Conservation (phyloP, 2,888 invertebrate genomes). For the Biston stratarius region DNA sequence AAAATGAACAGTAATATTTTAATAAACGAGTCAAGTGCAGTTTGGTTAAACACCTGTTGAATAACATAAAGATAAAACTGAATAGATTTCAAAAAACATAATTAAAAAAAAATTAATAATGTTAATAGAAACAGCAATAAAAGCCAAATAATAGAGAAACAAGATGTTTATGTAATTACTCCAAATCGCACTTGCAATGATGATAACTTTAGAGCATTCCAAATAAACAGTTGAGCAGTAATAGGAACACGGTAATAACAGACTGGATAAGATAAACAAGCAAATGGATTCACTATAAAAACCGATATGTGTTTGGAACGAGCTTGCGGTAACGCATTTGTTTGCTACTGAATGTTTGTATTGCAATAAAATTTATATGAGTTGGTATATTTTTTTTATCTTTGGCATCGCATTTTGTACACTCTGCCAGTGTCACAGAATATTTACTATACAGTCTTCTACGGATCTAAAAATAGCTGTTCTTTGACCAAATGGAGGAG, state of each 20-base stretch:
- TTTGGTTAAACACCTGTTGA: too few relatives aligned
- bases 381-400: neutral
- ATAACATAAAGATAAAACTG: neutral
- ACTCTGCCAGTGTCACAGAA: too few relatives aligned
- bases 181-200: conserved; percentile 35
- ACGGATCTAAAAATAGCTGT: neutral
- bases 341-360: conserved; percentile 54
- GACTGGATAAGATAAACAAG: conserved; percentile 68
- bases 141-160: conserved; percentile 16
- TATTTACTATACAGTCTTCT: too few relatives aligned
- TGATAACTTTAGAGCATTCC: conserved; percentile 51
- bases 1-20: too few relatives aligned
- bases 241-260: conserved; percentile 65
- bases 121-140: conserved; percentile 3
- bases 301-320: conserved; percentile 70
- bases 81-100: neutral
- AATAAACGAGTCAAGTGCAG: too few relatives aligned
- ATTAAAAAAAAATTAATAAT: neutral
- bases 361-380: conserved; percentile 14
- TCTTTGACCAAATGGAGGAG: neutral
- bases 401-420: too few relatives aligned
- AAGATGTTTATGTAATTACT: conserved; percentile 45
- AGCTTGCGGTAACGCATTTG: conserved; percentile 48
- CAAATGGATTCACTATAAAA: conserved; percentile 70
- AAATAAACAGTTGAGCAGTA: conserved; percentile 64